phyloP scores from a whole-genome alignment of 2,888 invertebrate species.

The Cylindroiulus punctatus region DNA sequence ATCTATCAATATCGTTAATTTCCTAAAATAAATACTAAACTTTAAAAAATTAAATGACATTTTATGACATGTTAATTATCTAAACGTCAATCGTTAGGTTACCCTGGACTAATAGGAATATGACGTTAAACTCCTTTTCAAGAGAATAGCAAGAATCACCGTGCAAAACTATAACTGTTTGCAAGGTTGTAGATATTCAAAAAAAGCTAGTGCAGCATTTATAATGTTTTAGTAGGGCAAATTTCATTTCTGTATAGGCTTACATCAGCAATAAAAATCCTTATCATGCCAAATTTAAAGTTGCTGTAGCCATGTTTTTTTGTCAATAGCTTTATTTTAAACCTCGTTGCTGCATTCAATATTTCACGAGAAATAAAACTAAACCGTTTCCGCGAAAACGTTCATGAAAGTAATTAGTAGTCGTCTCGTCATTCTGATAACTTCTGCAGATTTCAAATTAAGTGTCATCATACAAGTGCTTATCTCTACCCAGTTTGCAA shows the following conservation, averaged over 20 bases:
- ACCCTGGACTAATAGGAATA: no score
- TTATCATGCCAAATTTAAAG: constrained; percentile 6
- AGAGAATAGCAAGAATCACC: no score
- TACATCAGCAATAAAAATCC: constrained; percentile 35
- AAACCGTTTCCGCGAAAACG: constrained; percentile 9
- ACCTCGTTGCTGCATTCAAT: neutral
- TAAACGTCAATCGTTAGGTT: no score
- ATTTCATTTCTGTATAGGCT: neutral
- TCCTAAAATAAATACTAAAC: no score
- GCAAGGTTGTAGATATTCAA: no score
- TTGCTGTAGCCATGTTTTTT: neutral
- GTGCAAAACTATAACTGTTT: no score
- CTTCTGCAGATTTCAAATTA: constrained; percentile 40
- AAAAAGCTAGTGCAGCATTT: no score
- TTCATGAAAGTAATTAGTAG: constrained; percentile 41
- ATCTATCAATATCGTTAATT: no score
- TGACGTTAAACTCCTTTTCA: no score
- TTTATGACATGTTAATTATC: no score
- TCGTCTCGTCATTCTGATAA: constrained; percentile 50
- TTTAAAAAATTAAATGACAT: no score
- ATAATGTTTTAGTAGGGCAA: neutral
- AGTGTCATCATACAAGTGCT: constrained; percentile 47
- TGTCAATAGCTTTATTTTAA: neutral
- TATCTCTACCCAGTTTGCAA: constrained; percentile 15
- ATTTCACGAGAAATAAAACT: constrained; percentile 24